Evolutionary conservation across 2,797 vertebrate species (phyloP).

Genomic region (Sebastes kiyomatsui): DNA sequence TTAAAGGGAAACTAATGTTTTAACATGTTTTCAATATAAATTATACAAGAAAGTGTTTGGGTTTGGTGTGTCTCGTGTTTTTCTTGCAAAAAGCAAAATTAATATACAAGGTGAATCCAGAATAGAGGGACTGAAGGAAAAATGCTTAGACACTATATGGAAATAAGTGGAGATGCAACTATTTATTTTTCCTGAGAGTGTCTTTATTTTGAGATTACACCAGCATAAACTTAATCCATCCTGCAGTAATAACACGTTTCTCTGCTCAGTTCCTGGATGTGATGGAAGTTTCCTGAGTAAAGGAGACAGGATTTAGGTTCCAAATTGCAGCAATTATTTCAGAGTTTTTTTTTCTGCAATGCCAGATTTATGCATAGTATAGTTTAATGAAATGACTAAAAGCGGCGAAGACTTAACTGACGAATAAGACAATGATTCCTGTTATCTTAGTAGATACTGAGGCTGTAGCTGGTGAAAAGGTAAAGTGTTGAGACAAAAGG

Average conservation of each 20-base stretch:
- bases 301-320: not conserved
- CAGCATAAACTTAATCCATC: not conserved
- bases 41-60: conserved; percentile 73
- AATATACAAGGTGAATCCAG: not conserved
- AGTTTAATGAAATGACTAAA: not conserved
- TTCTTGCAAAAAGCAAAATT: not conserved
- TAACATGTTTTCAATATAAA: conserved; percentile 84
- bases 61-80: conserved; percentile 32
- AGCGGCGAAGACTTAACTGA: not conserved
- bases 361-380: not conserved
- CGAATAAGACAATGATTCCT: not conserved
- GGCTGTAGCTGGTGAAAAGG: not conserved
- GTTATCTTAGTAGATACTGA: not conserved
- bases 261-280: not conserved
- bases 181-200: not conserved
- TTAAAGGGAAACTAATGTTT: conserved; percentile 80
- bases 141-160: not conserved
- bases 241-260: not conserved
- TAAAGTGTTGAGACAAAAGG: conserved; percentile 7
- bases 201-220: not conserved
- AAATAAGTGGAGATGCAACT: not conserved
- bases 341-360: not conserved
- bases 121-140: not conserved
- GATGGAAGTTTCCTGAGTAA: conserved; percentile 4
- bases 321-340: not conserved